Evolutionary conservation across 2,888 invertebrate genomes (phyloP).

Genomic region (Drosophila lutescens): DNA sequence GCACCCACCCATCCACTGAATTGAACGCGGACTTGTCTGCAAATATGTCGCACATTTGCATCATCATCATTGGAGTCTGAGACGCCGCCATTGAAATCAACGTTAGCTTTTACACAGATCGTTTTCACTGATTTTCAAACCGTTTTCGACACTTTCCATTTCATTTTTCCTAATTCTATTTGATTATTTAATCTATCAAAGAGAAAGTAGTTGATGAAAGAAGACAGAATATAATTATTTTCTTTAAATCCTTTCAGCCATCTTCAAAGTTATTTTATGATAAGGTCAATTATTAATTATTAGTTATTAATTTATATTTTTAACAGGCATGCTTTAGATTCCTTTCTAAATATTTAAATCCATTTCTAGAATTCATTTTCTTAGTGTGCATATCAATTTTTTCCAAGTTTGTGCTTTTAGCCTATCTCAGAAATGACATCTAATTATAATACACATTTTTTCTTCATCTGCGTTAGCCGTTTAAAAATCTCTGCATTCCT

Average conservation of each 20-base stretch:
- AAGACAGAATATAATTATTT: no score
- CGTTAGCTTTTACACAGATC: constrained; percentile 49
- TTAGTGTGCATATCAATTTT: no score
- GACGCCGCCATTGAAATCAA: constrained; percentile 40
- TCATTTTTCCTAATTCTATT: not conserved
- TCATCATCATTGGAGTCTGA: constrained; percentile 21
- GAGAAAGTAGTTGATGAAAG: no score
- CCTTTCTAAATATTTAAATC: no score
- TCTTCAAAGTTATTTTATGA: no score
- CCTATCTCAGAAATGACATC: constrained; percentile 3
- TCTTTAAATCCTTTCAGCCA: no score
- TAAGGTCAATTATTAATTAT: no score
- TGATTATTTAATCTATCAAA: no score
- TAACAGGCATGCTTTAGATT: no score
- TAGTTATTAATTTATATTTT: no score
- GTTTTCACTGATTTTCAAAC: constrained; percentile 45
- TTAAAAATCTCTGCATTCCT: constrained; percentile 14
- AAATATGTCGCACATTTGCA: constrained; percentile 60
- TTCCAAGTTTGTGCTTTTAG: no score
- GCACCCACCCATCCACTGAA: constrained; percentile 6
- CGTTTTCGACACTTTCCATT: constrained; percentile 1
- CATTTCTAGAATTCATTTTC: no score
- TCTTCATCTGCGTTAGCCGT: not conserved
- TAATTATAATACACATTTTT: constrained; percentile 19
- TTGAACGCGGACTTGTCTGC: constrained; percentile 19